phyloP scores from a whole-genome alignment of 1,140 invertebrate species.

The Caerostris darwini region DNA sequence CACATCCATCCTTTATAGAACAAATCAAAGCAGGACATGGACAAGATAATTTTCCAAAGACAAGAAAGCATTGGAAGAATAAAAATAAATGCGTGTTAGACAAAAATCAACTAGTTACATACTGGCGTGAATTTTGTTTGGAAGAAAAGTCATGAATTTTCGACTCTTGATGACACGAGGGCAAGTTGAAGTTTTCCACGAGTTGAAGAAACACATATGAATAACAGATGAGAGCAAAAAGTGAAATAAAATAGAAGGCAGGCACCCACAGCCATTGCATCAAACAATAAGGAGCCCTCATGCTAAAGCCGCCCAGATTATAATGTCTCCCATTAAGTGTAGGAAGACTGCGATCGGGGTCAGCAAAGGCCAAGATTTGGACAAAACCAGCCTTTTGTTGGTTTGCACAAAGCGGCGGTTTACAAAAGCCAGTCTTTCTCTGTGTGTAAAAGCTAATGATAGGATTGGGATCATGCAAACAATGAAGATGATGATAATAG shows the following conservation, averaged over 20 bases:
- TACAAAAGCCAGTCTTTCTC: constrained; percentile 27
- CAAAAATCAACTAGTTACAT: not conserved
- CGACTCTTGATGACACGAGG: not conserved
- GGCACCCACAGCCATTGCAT: not conserved
- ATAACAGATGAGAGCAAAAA: constrained; percentile 13
- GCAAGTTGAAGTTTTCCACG: not conserved
- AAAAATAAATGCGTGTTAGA: not conserved
- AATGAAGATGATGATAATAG: constrained; percentile 42
- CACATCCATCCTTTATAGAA: not conserved
- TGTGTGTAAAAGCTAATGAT: constrained; percentile 50
- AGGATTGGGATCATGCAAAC: constrained; percentile 51
- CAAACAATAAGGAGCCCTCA: not conserved
- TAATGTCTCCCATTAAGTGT: constrained; percentile 41
- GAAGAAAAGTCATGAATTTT: not conserved
- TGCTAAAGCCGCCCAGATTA: constrained; percentile 29
- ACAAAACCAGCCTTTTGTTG: constrained; percentile 53
- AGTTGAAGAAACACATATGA: not conserved
- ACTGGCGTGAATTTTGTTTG: not conserved
- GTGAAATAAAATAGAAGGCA: constrained; percentile 9
- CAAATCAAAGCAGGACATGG: not conserved
- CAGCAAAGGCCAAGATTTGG: constrained; percentile 46
- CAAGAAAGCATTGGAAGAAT: not conserved
- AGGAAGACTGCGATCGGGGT: constrained; percentile 27
- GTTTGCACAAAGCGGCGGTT: constrained; percentile 54
- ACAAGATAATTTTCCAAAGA: not conserved